Evolutionary conservation across 2,797 vertebrate genomes (phyloP).

Genomic region (Phoeniculus purpureus): DNA sequence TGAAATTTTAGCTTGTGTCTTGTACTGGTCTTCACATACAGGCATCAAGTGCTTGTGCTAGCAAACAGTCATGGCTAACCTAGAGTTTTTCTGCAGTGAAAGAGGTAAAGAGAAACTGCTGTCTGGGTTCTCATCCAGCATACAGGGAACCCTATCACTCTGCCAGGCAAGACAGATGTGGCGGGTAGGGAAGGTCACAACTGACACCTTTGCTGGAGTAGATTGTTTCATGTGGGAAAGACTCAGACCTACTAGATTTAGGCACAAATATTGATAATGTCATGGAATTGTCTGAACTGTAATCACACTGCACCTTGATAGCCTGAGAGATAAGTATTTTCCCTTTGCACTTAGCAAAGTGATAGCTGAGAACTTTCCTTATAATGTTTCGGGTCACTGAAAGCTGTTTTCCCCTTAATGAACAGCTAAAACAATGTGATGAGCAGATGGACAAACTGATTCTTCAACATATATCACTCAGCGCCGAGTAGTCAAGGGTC

Average conservation of each 20-base stretch:
- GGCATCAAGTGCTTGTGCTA: neutral
- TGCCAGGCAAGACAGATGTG: neutral
- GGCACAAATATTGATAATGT: neutral
- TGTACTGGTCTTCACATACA: neutral
- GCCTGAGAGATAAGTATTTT: neutral
- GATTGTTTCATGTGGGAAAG: neutral
- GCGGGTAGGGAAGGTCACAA: neutral
- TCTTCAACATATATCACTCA: neutral
- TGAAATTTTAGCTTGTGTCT: neutral
- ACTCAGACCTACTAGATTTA: neutral
- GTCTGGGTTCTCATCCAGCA: neutral
- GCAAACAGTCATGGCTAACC: neutral
- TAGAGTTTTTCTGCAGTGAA: neutral
- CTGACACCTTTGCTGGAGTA: neutral
- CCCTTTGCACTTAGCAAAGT: constrained; percentile 10
- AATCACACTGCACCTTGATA: neutral
- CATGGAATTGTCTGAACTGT: constrained; percentile 5
- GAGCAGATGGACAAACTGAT: neutral
- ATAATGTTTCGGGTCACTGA: neutral
- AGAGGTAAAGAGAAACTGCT: neutral
- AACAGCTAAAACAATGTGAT: neutral
- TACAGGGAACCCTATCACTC: neutral
- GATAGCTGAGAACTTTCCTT: constrained; percentile 17
- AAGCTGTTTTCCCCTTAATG: neutral
- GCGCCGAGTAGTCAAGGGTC: neutral